Percentiles rank a stretch among this genome's conserved stretches.
Conservation (phyloP, 1,140 invertebrate species). For the Meloidogyne exigua region DNA sequence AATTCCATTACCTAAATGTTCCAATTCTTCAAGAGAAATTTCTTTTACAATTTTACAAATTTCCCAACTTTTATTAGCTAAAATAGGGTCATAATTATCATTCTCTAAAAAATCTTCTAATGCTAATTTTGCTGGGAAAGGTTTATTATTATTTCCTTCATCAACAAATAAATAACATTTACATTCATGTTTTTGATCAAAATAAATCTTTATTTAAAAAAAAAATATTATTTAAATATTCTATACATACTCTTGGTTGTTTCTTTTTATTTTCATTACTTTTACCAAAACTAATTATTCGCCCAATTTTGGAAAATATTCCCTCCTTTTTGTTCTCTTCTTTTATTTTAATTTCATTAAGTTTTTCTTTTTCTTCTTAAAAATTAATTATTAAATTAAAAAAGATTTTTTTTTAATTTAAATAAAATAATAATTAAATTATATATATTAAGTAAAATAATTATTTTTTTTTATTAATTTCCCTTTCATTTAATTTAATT, state of each 20-base stretch:
- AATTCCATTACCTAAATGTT: not conserved
- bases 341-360: not conserved
- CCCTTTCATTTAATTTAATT: no score
- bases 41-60: not conserved
- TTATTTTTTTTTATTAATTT: no score
- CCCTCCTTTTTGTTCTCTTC: not conserved
- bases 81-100: not conserved
- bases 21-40: not conserved
- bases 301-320: not conserved
- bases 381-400: no score
- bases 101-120: slow-evolving; percentile 3
- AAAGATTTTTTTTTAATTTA: no score
- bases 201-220: not conserved
- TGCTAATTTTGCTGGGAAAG: not conserved
- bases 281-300: not conserved
- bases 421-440: no score
- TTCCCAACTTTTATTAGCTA: not conserved
- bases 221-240: not conserved
- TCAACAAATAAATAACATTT: not conserved
- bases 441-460: no score
- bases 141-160: not conserved
- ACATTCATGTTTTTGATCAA: not conserved
- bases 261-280: slow-evolving; percentile 3
- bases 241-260: not conserved
- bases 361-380: not conserved